Percentiles rank a stretch among this genome's conserved stretches.
These are phyloP conservation scores for Spinus pinus DNA, from an alignment of 2,797 vertebrate genomes.

Conservation along the genomic window DNA sequence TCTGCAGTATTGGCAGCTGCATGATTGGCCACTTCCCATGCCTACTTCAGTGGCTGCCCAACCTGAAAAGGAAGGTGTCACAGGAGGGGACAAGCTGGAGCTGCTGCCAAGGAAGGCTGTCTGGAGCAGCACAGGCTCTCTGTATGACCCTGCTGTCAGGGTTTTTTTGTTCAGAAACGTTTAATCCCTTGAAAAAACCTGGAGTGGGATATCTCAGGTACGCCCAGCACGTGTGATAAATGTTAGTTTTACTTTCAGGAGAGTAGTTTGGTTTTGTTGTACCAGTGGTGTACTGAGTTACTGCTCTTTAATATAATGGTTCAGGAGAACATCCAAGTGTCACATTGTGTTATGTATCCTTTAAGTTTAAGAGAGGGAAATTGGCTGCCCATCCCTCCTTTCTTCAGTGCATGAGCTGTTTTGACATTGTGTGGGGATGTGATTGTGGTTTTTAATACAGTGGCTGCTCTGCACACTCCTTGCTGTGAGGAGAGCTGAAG, in stretches of 20 bases:
- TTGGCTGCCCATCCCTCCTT: background rate
- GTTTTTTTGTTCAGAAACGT: background rate
- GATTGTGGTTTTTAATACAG: background rate
- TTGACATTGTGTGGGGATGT: background rate
- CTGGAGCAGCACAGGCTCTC: background rate
- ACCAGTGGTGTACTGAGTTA: background rate
- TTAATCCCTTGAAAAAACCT: background rate
- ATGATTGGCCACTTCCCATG: slow-evolving; percentile 36
- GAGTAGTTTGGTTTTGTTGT: background rate
- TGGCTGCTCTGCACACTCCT: background rate
- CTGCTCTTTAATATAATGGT: slow-evolving; percentile 35
- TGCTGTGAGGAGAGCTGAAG: background rate
- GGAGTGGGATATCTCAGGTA: background rate
- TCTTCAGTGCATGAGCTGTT: background rate
- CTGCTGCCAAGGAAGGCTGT: background rate
- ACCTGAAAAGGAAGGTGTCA: slow-evolving; percentile 30
- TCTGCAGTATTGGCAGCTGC: slow-evolving; percentile 68
- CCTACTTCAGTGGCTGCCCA: slow-evolving; percentile 61
- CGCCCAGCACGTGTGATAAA: background rate
- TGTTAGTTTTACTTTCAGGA: slow-evolving; percentile 11
- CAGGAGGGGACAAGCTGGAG: background rate
- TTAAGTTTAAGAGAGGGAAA: background rate
- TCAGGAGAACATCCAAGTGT: background rate
- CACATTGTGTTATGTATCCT: background rate
- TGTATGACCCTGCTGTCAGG: rapidly evolving